Percentiles rank a stretch among this genome's conserved stretches.
phyloP scores from a whole-genome alignment of 2,797 vertebrate genomes.

The Intellagama lesueurii region DNA sequence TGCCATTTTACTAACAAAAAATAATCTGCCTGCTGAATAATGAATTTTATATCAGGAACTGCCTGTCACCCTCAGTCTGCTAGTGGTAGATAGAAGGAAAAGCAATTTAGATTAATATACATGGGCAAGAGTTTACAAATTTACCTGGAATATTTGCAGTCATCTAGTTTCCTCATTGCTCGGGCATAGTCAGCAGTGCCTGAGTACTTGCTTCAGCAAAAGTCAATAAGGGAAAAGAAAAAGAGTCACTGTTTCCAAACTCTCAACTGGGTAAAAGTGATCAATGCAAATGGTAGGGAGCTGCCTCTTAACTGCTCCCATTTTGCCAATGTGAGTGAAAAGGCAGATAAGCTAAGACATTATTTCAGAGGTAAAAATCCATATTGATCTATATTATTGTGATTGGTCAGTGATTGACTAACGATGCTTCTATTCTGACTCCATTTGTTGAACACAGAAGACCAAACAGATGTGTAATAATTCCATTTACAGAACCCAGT shows the following conservation, averaged over 20 bases:
- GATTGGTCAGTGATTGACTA: neutral
- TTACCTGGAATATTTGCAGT: conserved; percentile 29
- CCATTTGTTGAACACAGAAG: neutral
- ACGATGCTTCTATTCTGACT: neutral
- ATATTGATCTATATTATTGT: neutral
- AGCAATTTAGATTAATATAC: conserved; percentile 19
- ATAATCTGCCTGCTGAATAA: conserved; percentile 21
- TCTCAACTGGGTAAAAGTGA: conserved; percentile 9
- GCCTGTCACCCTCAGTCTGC: neutral
- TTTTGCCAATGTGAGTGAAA: neutral
- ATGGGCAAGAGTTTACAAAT: conserved; percentile 27
- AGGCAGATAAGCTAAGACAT: too few relatives aligned
- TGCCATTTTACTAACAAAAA: conserved; percentile 23
- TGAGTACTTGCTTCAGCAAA: neutral
- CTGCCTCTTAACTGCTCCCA: neutral
- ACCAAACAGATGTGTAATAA: neutral
- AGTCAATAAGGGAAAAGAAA: neutral
- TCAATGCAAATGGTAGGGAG: neutral
- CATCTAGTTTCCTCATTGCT: neutral
- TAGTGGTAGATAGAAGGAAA: conserved; percentile 22
- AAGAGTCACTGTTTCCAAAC: neutral
- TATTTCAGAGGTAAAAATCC: neutral
- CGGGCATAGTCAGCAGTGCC: neutral
- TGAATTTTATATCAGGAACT: conserved; percentile 23
- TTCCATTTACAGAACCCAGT: neutral